Conservation (phyloP, 2,888 invertebrate genomes). For the Petrolisthes cinctipes region DNA sequence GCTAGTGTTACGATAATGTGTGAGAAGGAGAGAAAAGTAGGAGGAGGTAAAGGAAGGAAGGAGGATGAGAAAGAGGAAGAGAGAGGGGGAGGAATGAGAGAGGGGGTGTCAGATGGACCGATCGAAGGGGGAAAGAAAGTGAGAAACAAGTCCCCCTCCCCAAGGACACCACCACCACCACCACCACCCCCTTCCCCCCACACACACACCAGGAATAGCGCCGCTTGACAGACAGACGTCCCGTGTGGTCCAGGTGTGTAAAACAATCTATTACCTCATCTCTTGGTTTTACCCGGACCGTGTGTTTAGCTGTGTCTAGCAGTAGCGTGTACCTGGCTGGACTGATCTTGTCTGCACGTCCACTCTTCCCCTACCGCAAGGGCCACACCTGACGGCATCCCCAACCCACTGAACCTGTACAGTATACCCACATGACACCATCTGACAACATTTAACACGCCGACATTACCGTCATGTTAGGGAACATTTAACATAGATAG, state of each 20-base stretch:
- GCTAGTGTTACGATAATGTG: background rate
- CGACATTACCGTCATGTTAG: too few species aligned
- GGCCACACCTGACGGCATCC: too few species aligned
- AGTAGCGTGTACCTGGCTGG: slow-evolving; percentile 7
- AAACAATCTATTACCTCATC: background rate
- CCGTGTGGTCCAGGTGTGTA: background rate
- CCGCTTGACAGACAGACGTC: background rate
- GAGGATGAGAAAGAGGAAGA: background rate
- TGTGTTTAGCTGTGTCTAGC: slow-evolving; percentile 8
- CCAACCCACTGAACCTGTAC: too few species aligned
- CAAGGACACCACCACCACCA: too few species aligned
- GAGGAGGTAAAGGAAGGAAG: slow-evolving; percentile 2
- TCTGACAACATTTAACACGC: too few species aligned
- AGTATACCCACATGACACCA: too few species aligned
- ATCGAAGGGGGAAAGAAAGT: slow-evolving; percentile 1
- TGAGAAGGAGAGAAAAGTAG: background rate
- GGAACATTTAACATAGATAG: too few species aligned
- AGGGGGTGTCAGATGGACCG: background rate
- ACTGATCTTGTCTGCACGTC: background rate
- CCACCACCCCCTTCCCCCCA: background rate
- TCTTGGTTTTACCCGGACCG: slow-evolving; percentile 3
- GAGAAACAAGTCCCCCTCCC: background rate
- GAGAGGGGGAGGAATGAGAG: background rate
- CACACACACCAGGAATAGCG: background rate
- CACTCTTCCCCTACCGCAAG: background rate